Evolutionary conservation across 2,113 vertebrate species (phyloP).

Genomic region (Pomatostomus ruficeps): DNA sequence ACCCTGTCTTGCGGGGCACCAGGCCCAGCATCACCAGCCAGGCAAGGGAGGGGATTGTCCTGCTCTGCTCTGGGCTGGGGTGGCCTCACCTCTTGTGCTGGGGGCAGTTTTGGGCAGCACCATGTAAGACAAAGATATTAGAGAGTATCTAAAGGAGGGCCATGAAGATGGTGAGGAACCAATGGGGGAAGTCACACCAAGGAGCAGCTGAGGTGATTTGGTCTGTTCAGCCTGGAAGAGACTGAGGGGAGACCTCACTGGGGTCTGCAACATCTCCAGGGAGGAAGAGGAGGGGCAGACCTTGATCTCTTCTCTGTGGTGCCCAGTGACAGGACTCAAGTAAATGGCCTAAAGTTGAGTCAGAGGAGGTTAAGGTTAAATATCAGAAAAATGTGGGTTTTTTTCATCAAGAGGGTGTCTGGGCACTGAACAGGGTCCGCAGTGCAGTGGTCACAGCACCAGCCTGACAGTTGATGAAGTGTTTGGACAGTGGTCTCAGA

Average conservation of each 20-base stretch:
- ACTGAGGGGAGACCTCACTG: neutral
- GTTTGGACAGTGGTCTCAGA: neutral
- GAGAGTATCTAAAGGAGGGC: neutral
- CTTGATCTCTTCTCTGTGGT: neutral
- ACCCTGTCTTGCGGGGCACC: rapidly evolving
- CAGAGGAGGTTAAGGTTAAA: neutral
- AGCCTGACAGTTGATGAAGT: neutral
- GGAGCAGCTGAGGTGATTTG: rapidly evolving
- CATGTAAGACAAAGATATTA: neutral
- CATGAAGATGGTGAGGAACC: neutral
- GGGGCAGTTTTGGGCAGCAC: neutral
- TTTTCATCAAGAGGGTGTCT: neutral
- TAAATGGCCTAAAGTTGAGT: neutral
- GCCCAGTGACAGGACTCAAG: neutral
- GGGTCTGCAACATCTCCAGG: neutral
- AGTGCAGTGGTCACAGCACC: neutral
- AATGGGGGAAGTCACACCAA: neutral
- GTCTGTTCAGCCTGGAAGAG: neutral
- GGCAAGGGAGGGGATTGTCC: neutral
- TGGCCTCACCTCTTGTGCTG: rapidly evolving
- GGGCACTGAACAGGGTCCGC: neutral
- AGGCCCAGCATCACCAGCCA: rapidly evolving
- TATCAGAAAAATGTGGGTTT: neutral
- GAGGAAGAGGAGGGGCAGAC: neutral
- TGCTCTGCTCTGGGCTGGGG: rapidly evolving